Conservation (phyloP, 2,888 invertebrate genomes). For the Dasypogon diadema region DNA sequence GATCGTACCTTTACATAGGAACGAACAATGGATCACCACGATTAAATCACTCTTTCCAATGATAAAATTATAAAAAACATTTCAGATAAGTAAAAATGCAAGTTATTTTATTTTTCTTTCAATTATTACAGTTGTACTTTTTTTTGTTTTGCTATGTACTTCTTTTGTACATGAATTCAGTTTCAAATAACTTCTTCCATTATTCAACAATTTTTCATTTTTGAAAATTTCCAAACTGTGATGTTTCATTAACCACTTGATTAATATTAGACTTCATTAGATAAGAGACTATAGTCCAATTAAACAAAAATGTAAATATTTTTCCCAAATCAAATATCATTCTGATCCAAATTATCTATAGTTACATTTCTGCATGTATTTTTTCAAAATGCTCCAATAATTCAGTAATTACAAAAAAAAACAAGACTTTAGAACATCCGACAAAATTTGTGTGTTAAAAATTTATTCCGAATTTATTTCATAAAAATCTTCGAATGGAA, state of each 20-base stretch:
- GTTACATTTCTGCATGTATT: constrained; percentile 27
- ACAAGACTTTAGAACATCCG: constrained; percentile 9
- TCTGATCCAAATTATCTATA: not conserved
- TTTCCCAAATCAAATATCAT: not conserved
- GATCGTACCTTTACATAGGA: constrained; percentile 31
- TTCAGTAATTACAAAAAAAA: constrained; percentile 2
- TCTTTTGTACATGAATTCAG: constrained; percentile 16
- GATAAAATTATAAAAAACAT: constrained; percentile 23
- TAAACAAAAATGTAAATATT: constrained; percentile 23
- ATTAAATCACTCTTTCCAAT: constrained; percentile 46
- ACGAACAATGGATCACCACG: constrained; percentile 53
- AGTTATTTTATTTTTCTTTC: constrained; percentile 7
- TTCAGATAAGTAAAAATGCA: constrained; percentile 44
- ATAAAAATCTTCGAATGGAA: not conserved
- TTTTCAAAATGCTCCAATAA: constrained; percentile 21
- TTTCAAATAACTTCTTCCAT: constrained; percentile 5
- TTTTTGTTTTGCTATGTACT: not conserved
- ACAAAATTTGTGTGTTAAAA: constrained; percentile 50
- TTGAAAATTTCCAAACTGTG: constrained; percentile 42
- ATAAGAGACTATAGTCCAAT: constrained; percentile 8
- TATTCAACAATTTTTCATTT: constrained; percentile 12
- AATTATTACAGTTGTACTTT: too few relatives aligned
- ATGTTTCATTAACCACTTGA: constrained; percentile 41
- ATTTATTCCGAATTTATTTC: not conserved
- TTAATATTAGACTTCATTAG: constrained; percentile 38